Base-by-base conservation (phyloP, 2,797 vertebrate genomes). In the Muscicapa striata region DNA sequence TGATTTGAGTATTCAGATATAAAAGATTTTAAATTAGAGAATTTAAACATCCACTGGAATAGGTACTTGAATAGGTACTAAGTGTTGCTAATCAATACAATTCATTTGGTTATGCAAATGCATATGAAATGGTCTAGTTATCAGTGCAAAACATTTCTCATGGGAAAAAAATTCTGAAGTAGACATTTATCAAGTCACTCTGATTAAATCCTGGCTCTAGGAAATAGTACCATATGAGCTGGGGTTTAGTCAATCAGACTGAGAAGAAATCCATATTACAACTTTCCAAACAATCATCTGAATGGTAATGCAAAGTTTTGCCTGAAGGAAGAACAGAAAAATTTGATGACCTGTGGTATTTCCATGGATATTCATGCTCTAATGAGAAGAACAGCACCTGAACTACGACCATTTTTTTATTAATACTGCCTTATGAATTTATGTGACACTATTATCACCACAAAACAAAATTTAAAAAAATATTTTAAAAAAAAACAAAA, bases 191-290 rank as follows among this genome's bases (percentile, higher is more conserved):
- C 89, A 95, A 94, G 81, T 74, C 32, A 74, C 38, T 87, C 79
- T 95, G 92, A 96, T 91, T 95, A 96, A 95, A 96, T 92, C 49
- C 82, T 94, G 74, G 46, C 78, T 95, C 40, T 89, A 92, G 95
- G 66, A 96, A 91, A 89, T 49, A 82, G 83, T 89, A 49, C 61
- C 67, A 80, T 87, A 82, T 84, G 57, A 96, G n/a, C 78, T 69
- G 72, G 46, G 43, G 62, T 91, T 95, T 95, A 93, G 89, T 87
- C 89, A 95, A 74, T 94, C 92, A 93, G 59, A 74, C 41, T 55
- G 91, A 89, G 81, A 93, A 93, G 54, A 97, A 96, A 96, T 96
- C 84, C 59, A 58, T 93, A 90, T 82, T 94, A 93, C 73, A 87
- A 93, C 81, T 94, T 97, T 94, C 73, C 74, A 96, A 95, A 95